A percentile compares a stretch with the other conserved stretches of the same genome.
Evolutionary conservation across 2,797 vertebrate genomes (phyloP).

Genomic region (Hephaestus fuliginosus): DNA sequence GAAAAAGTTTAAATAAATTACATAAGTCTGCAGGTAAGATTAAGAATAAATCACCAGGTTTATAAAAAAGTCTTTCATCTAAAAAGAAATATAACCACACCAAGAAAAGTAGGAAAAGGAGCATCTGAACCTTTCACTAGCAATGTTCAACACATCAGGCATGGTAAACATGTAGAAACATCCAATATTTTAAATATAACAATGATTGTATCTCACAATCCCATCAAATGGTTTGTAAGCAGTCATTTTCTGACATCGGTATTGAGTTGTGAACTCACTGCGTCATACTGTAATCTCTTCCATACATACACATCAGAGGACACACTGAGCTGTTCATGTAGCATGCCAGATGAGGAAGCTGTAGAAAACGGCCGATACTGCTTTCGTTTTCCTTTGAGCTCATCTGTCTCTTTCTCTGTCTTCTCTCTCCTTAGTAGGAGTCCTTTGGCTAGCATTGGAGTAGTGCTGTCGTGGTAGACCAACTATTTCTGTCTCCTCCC

Average conservation of each 20-base stretch:
- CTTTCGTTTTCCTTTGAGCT: conserved; percentile 66
- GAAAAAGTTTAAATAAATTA: neutral
- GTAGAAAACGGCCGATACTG: conserved; percentile 59
- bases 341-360: conserved; percentile 72
- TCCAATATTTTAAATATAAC: neutral
- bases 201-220: neutral
- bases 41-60: neutral
- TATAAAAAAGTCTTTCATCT: neutral
- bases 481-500: conserved; percentile 81
- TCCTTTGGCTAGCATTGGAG: conserved; percentile 79
- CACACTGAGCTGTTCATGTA: conserved; percentile 54
- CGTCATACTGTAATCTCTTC: neutral
- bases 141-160: neutral
- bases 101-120: neutral
- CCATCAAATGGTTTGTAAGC: neutral
- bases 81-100: neutral
- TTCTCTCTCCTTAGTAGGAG: conserved; percentile 79
- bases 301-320: neutral
- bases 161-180: neutral
- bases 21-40: conserved; percentile 8
- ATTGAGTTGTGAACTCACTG: neutral
- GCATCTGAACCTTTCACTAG: neutral
- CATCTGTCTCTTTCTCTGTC: conserved; percentile 79
- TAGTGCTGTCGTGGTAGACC: conserved; percentile 85
- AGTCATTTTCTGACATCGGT: neutral